Evolutionary conservation across 2,888 invertebrate species (phyloP), one percentile per base, ranked within the genome.

Genomic region (Diploptera punctata): DNA sequence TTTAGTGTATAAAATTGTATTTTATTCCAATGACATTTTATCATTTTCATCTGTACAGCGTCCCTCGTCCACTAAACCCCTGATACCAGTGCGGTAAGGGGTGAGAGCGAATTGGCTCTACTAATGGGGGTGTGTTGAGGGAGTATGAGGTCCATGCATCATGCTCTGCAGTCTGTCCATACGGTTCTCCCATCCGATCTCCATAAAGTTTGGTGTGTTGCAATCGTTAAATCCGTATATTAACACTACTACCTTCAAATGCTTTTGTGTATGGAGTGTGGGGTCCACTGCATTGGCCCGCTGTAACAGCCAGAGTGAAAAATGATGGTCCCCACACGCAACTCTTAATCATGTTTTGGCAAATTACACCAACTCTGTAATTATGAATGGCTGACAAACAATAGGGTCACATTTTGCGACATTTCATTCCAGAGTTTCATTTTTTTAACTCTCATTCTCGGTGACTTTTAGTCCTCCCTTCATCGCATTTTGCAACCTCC

Each of bases 311-410:
- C 26, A 24, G 29, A 65, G 47, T 65, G 65, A 65, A 65, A 65
- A 65, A 65, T 65, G 47, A 47, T 47, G 47, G 44, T 26, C 21
- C 24, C 24, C 65, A 24, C 44, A 47, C n/a, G n/a, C 47, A 33
- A 26, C 65, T 44, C 65, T 65, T 65, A 44, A 65, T 65, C 65
- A 65, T 47, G 65, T 65, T 65, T 65, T 65, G 65, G 44, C 65
- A 65, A 65, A 65, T 65, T 65, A 65, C 65, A 65, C 44, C 65
- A 44, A 65, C 65, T 65, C 33, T 47, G 65, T 47, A 65, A 65
- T 65, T 65, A 65, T 65, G 65, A 65, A 65, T 65, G 65, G 29
- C 65, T 47, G 65, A 65, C 65, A 65, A 44, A 65, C 65, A 65
- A 65, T 65, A 47, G 44, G 44, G 65, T 65, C 47, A 65, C 65